Evolutionary conservation across 2,113 vertebrate genomes (phyloP).

Genomic region (Meleagris gallopavo): DNA sequence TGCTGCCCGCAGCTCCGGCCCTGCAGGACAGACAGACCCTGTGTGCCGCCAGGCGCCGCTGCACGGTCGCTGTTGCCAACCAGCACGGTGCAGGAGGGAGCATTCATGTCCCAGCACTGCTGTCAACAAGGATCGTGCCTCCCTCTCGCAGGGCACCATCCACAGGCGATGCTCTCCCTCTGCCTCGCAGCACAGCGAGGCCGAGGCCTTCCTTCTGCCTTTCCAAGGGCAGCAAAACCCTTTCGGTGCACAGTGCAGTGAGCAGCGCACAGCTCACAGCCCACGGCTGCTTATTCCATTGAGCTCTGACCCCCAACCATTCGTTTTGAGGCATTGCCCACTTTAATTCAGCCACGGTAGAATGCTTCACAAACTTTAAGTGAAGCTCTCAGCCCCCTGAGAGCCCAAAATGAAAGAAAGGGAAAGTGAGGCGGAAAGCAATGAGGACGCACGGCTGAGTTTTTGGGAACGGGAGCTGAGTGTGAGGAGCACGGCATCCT

Average conservation of each 20-base stretch:
- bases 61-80: not conserved
- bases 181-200: not conserved
- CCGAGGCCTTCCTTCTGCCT: accelerated
- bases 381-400: slow-evolving; percentile 6
- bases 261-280: not conserved
- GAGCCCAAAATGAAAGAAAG: not conserved
- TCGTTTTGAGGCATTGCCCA: no score
- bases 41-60: not conserved
- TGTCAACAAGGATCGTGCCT: no score
- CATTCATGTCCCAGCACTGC: not conserved
- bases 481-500: not conserved
- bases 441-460: not conserved
- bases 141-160: not conserved
- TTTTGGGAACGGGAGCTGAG: not conserved
- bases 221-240: not conserved
- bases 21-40: not conserved
- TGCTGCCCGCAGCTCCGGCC: not conserved
- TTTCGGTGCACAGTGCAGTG: accelerated
- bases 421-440: not conserved
- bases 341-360: not conserved
- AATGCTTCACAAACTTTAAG: slow-evolving; percentile 37
- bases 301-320: no score
- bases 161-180: not conserved
- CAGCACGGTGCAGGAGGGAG: not conserved
- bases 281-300: not conserved